phyloP scores from a whole-genome alignment of 1,140 invertebrate species.

The Drosophila melanica region DNA sequence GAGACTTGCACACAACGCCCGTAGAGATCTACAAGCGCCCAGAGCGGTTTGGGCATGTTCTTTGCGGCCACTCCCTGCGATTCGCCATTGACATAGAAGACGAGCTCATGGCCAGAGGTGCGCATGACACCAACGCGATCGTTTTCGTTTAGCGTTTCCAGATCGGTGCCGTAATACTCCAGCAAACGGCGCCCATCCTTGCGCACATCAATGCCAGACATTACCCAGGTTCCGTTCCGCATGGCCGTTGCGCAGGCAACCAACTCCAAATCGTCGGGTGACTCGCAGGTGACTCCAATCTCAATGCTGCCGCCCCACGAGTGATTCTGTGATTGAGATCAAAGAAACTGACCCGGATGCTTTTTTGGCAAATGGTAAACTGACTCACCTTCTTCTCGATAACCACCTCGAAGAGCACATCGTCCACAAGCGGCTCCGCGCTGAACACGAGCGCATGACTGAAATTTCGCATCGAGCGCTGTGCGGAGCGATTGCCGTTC shows the following conservation, averaged over 20 bases:
- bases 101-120: conserved; percentile 91
- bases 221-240: conserved; percentile 93
- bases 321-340: conserved; percentile 85
- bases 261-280: conserved; percentile 92
- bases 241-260: conserved; percentile 93
- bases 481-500: conserved; percentile 92
- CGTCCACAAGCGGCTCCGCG: conserved; percentile 91
- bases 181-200: conserved; percentile 91
- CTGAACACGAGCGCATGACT: conserved; percentile 94
- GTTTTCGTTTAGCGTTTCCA: conserved; percentile 93
- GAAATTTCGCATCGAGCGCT: conserved; percentile 91
- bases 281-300: conserved; percentile 94
- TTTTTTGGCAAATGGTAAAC: neutral
- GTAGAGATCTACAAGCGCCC: conserved; percentile 95
- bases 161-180: conserved; percentile 93
- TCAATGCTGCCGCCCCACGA: conserved; percentile 96
- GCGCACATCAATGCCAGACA: conserved; percentile 93
- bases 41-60: conserved; percentile 90
- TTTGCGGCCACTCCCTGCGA: conserved; percentile 93
- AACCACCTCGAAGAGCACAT: conserved; percentile 94
- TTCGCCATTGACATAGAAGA: conserved; percentile 95
- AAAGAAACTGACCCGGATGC: neutral
- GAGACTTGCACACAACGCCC: conserved; percentile 96
- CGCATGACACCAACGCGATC: conserved; percentile 93
- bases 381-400: conserved; percentile 92